Conservation (phyloP, 2,113 vertebrate genomes). For the Erinaceus europaeus region DNA sequence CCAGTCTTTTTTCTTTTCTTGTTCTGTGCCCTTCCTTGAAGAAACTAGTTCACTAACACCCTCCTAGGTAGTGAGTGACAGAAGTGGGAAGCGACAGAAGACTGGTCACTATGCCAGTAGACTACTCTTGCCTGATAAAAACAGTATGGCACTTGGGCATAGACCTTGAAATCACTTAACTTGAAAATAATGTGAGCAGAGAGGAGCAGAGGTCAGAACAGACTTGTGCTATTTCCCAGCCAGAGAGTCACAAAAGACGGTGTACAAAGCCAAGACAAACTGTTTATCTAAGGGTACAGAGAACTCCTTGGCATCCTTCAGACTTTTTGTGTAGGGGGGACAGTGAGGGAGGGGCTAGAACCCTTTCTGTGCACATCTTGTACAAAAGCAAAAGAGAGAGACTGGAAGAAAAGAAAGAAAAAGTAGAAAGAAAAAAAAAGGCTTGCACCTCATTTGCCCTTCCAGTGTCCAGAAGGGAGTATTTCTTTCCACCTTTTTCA, state of each 20-base stretch:
- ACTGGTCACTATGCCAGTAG: too few relatives aligned
- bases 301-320: constrained; percentile 77
- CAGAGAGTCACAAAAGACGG: constrained; percentile 81
- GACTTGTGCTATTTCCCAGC: constrained; percentile 62
- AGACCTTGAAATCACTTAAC: background rate
- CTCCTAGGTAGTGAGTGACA: background rate
- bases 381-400: background rate
- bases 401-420: background rate
- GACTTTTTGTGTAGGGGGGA: constrained; percentile 47
- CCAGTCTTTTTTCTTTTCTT: constrained; percentile 61
- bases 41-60: fast-evolving
- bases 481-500: constrained; percentile 85
- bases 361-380: background rate
- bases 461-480: constrained; percentile 89
- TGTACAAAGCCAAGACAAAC: constrained; percentile 58
- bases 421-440: constrained; percentile 29
- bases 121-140: background rate
- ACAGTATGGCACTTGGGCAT: background rate
- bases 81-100: background rate
- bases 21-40: background rate
- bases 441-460: constrained; percentile 89
- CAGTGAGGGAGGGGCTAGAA: background rate
- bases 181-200: constrained; percentile 62
- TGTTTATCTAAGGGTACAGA: constrained; percentile 79
- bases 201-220: constrained; percentile 36